phyloP scores from a whole-genome alignment of 2,113 vertebrate genomes.

The Saccopteryx leptura region DNA sequence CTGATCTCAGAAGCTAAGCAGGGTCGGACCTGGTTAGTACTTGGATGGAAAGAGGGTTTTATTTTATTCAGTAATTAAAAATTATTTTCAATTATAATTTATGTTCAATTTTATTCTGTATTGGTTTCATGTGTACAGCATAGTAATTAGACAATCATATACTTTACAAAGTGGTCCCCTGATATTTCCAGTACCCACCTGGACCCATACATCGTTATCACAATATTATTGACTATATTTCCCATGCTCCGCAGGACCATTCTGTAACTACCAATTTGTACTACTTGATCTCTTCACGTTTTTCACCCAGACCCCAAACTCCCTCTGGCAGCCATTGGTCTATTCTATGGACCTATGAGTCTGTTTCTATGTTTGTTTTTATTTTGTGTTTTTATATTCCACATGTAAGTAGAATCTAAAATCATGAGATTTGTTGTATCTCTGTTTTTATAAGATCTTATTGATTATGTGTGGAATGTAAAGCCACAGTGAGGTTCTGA shows the following conservation, averaged over 20 bases:
- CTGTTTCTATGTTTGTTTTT: neutral
- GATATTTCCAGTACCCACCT: neutral
- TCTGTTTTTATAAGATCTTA: constrained; percentile 21
- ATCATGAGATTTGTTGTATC: neutral
- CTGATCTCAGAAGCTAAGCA: too few relatives aligned
- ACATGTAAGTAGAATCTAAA: neutral
- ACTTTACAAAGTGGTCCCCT: neutral
- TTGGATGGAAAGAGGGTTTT: too few relatives aligned
- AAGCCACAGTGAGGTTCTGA: neutral
- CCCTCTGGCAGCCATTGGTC: neutral
- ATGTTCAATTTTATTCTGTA: neutral
- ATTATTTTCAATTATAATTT: neutral
- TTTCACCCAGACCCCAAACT: neutral
- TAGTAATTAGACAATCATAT: neutral
- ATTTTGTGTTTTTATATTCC: neutral
- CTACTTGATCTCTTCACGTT: neutral
- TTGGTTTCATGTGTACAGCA: neutral
- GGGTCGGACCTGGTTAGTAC: too few relatives aligned
- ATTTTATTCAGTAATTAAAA: neutral
- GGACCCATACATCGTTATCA: neutral
- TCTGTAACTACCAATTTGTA: neutral
- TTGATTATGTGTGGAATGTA: neutral
- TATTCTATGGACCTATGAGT: neutral
- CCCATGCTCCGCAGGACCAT: neutral
- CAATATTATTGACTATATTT: neutral